Evolutionary conservation across 1,140 invertebrate genomes (phyloP), one percentile per base, ranked within the genome.

Genomic region (Papilio helenus): DNA sequence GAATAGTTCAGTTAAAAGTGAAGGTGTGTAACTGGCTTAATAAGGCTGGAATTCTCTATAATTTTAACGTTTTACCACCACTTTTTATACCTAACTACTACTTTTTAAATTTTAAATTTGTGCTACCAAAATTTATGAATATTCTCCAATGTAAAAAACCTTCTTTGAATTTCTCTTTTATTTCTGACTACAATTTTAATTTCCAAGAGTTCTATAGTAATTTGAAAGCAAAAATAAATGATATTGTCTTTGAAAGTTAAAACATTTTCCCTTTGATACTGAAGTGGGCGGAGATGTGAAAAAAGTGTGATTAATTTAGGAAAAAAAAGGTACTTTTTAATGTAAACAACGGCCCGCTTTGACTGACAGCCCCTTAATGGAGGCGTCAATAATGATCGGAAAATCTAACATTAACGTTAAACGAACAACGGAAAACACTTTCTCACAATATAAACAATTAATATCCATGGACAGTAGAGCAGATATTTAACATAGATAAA

Each of bases 301-400:
- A 61, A 77, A 77, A 77, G 58, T 77, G 51, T 77, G 76, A 77
- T 77, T 77, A 77, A 77, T 77, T 77, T 65, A 65, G 29, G 29
- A 44, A 77, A 58, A 76, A 77, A 61, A 76, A 26, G 61, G 61
- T 68, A 76, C 29, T 61, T 76, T 80, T 82, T 82, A 76, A 78
- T 80, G 81, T 82, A 86, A 84, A 86, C 83, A 83, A 81, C 80
- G 83, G 79, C 55, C 78, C 81, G 76, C 73, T 72, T 77, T 84
- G 83, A 86, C 71, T 83, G 85, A 84, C 85, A 83, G 80, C 58
- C 14, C 80, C 79, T 82, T 86, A 86, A 86, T 86, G 83, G 81
- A 84, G 58, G 78, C 79, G 84, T 86, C 86, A 85, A 87, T 86
- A 88, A 86, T 86, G 87, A 86, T 83, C 85, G 85, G 84, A 76